phyloP scores from a whole-genome alignment of 2,113 vertebrate genomes.

The Eidolon helvum region DNA sequence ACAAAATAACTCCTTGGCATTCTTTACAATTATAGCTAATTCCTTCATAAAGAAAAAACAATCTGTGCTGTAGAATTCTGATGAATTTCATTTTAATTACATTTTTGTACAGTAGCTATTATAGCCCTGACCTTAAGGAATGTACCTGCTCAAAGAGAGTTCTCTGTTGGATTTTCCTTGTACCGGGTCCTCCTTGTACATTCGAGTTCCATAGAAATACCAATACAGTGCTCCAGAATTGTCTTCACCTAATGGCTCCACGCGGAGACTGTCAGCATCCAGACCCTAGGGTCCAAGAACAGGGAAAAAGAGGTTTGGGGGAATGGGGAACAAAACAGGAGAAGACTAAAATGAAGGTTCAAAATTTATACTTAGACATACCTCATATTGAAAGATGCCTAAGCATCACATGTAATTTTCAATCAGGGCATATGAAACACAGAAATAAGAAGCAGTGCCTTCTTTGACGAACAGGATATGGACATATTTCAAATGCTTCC shows the following conservation, averaged over 20 bases:
- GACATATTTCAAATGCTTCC: background rate
- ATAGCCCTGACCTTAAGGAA: background rate
- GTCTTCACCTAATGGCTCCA: slow-evolving; percentile 96
- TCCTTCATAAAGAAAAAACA: background rate
- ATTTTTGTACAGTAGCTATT: background rate
- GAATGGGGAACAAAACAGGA: background rate
- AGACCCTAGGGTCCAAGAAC: slow-evolving; percentile 86
- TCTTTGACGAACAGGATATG: background rate
- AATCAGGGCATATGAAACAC: background rate
- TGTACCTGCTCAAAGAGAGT: slow-evolving; percentile 85
- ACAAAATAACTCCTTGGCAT: background rate
- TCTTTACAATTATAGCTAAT: background rate
- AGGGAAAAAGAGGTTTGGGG: background rate
- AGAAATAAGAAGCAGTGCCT: background rate
- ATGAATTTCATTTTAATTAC: background rate
- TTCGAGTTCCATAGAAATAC: slow-evolving; percentile 98
- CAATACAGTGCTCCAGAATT: slow-evolving; percentile 96
- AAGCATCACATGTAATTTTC: background rate
- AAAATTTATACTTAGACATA: background rate
- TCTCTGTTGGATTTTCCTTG: slow-evolving; percentile 82
- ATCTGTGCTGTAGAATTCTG: background rate
- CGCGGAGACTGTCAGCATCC: slow-evolving; percentile 96
- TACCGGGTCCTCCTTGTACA: slow-evolving; percentile 96
- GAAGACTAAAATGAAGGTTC: background rate
- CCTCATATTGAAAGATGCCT: background rate